Evolutionary conservation across 2,797 vertebrate genomes (phyloP).

Genomic region (Picus viridis): DNA sequence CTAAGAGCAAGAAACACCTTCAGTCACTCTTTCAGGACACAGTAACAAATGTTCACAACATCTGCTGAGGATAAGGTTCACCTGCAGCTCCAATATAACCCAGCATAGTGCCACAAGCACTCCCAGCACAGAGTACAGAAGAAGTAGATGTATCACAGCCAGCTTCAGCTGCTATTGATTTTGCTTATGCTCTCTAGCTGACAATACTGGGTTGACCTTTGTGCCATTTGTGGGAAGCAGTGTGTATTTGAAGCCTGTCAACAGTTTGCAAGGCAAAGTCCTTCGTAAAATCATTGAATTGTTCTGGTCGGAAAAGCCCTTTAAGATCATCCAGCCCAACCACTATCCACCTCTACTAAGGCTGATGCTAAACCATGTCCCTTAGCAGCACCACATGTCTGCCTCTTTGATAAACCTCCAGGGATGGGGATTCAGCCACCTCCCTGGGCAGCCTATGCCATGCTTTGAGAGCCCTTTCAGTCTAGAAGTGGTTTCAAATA

Average conservation of each 20-base stretch:
- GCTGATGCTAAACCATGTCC: too few relatives aligned
- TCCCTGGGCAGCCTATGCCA: too few relatives aligned
- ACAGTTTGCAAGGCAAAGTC: neutral
- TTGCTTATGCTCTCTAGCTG: neutral
- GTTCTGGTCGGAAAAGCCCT: too few relatives aligned
- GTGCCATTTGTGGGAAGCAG: neutral
- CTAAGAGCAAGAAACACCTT: neutral
- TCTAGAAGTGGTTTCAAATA: too few relatives aligned
- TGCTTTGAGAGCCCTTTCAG: too few relatives aligned
- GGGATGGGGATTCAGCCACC: too few relatives aligned
- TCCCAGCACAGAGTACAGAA: neutral
- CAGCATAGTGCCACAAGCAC: neutral
- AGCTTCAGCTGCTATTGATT: neutral
- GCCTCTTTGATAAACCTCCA: too few relatives aligned
- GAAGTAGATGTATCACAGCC: neutral
- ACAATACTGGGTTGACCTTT: neutral
- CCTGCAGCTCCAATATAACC: neutral
- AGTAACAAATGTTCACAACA: neutral
- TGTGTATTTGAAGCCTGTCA: neutral
- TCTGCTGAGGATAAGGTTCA: neutral
- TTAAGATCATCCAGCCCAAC: too few relatives aligned
- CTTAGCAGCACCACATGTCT: too few relatives aligned
- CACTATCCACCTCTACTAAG: too few relatives aligned
- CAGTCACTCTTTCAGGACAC: neutral
- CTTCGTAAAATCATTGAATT: neutral